Conservation (phyloP, 2,113 vertebrate species). For the Ciconia maguari region DNA sequence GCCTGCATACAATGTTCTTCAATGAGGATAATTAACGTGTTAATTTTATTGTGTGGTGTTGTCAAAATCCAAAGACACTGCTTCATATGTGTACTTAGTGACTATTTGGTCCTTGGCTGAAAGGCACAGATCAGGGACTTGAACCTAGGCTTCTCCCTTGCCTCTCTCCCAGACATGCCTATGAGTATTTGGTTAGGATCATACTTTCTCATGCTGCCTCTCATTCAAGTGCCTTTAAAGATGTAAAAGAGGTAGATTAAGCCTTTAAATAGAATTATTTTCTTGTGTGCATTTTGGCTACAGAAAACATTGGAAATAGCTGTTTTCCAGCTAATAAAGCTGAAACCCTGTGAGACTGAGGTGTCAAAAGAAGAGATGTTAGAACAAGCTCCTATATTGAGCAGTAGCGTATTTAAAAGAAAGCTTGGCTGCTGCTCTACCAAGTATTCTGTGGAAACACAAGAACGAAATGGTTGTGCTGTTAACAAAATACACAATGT, state of each 20-base stretch:
- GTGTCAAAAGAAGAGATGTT: slow-evolving; percentile 5
- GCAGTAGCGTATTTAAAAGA: neutral
- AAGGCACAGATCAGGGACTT: neutral
- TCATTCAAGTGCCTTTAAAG: neutral
- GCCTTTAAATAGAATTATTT: neutral
- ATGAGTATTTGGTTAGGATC: neutral
- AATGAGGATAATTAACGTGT: neutral
- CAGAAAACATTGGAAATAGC: neutral
- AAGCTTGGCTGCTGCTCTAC: neutral
- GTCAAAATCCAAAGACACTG: neutral
- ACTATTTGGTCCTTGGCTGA: neutral
- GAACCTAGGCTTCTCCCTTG: neutral
- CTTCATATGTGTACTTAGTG: neutral
- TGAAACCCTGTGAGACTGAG: neutral
- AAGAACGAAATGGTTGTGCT: neutral
- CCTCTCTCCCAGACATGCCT: neutral
- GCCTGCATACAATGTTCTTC: neutral
- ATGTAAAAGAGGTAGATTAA: neutral
- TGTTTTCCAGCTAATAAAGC: neutral
- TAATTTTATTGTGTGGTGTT: neutral
- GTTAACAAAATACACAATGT: neutral
- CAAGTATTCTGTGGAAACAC: neutral
- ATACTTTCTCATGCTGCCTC: neutral
- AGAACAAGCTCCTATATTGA: neutral
- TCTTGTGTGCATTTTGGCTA: neutral